A percentile compares a stretch with the other conserved stretches of the same genome.
Evolutionary conservation across 2,888 invertebrate genomes (phyloP).

Genomic region (Dioctria rufipes): DNA sequence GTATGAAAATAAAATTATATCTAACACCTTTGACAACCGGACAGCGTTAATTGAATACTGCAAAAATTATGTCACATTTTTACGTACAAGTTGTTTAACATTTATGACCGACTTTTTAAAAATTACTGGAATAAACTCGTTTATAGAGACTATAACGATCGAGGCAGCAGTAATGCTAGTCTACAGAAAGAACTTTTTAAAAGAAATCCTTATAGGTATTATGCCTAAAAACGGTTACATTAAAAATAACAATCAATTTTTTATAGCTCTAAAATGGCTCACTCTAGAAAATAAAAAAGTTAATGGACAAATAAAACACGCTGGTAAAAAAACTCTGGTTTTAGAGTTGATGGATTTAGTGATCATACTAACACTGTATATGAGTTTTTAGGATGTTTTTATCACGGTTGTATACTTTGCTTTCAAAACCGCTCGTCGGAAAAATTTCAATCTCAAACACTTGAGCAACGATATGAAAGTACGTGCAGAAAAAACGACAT

Average conservation of each 20-base stretch:
- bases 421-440: not conserved
- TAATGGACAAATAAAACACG: too few relatives aligned
- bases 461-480: not conserved
- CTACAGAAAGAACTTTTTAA: slow-evolving; percentile 3
- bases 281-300: not conserved
- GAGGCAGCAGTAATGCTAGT: not conserved
- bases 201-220: not conserved
- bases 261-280: not conserved
- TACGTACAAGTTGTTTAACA: too few relatives aligned
- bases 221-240: not conserved
- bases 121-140: not conserved
- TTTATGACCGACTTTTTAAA: too few relatives aligned
- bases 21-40: too few relatives aligned
- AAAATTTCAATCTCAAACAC: not conserved
- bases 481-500: not conserved
- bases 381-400: too few relatives aligned
- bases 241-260: not conserved
- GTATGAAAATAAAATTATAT: too few relatives aligned
- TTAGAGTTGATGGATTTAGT: too few relatives aligned
- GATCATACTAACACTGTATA: too few relatives aligned
- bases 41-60: too few relatives aligned
- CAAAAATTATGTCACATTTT: too few relatives aligned
- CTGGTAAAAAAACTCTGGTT: not conserved
- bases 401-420: not conserved
- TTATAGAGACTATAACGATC: not conserved